Base-by-base conservation (phyloP, 2,797 vertebrate species). In the Mycteria americana region DNA sequence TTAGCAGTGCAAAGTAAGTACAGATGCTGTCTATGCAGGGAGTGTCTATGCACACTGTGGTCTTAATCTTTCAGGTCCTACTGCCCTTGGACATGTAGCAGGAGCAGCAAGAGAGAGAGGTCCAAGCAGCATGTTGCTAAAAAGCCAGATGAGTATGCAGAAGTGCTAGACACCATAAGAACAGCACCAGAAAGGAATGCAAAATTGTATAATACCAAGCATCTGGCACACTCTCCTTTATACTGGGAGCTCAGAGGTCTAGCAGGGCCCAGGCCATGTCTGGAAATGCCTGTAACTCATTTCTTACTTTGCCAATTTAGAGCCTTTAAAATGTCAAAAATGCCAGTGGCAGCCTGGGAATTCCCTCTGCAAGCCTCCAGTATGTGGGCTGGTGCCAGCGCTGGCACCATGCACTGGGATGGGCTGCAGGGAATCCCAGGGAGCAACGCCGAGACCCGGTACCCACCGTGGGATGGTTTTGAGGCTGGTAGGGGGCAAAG, bases 1-100 rank as follows among this genome's bases (percentile, higher is more conserved):
- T 97, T 96, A 96, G 30, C 73, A 70, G 65, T 31, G 59, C 76
- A 84, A 93, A 93, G 91, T 93, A 91, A 62, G 75, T 82, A 67
- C 95, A 96, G 92, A 93, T 89, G 93, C 94, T 92, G 93, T 88
- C 89, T 95, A 7, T 82, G 74, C 80, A 27, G n/a, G n/a, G n/a
- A n/a, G n/a, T 92, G 93, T 88, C 89, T 95, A 7, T 82, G 74
- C 80, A 27, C 13, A 9, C 23, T 88, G 50, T 11, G 3, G 54
- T 65, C 85, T 65, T 96, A 95, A 92, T 92, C 89, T 82, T 78
- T 63, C 79, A 91, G 69, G 82, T 84, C 65, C 48, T 41, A 2
- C 85, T 92, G 88, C 89, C 82, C 79, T 90, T 92, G 87, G 54
- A 81, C 24, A 21, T 0, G 1, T 24, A 87, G 72, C 76, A 84